Evolutionary conservation across 2,888 invertebrate species (phyloP), one percentile per base, ranked within the genome.

Genomic region (Drosophila prolongata): DNA sequence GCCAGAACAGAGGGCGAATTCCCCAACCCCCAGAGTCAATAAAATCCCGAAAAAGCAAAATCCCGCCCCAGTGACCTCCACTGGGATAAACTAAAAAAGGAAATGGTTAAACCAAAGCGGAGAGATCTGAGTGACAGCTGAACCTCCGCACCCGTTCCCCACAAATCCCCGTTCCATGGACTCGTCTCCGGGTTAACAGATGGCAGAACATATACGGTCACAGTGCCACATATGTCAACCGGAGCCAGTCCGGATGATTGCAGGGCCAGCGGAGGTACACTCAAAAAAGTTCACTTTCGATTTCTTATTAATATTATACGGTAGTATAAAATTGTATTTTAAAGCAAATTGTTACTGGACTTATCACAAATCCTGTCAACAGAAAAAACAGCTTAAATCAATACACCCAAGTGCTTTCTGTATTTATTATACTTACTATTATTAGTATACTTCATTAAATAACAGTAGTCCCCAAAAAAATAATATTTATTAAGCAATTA

Each of bases 161-260:
- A 14, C 24, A 5, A 8, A 16, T 10, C 27, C 56, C 34, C 52
- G 9, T 16, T 35, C 38, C 30, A 14, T 53, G 30, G 38, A 10
- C 24, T 10, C 10, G 24, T 37, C 64, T 80, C 76, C 79, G 77
- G 72, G 75, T 56, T 85, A 82, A 87, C 87, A 85, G 85, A 85
- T 87, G 87, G 85, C 77, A 75, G 82, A 77, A 82, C 82, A 87
- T 85, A 82, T 84, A 76, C 80, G 77, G 73, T 74, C 79, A 76
- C 73, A 61, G 69, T 61, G 68, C 59, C 73, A 71, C 68, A 80
- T 80, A 74, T 78, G 81, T 75, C 87, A 77, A 62, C 60, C 69
- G 71, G 65, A 71, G 72, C 43, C 38, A 54, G 59, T 53, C 65
- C 71, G 52, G 76, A 59, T 49, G 67, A 58, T 62, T 65, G 55